Conservation (phyloP, 1,140 invertebrate species). For the Sarcophaga peregrina region DNA sequence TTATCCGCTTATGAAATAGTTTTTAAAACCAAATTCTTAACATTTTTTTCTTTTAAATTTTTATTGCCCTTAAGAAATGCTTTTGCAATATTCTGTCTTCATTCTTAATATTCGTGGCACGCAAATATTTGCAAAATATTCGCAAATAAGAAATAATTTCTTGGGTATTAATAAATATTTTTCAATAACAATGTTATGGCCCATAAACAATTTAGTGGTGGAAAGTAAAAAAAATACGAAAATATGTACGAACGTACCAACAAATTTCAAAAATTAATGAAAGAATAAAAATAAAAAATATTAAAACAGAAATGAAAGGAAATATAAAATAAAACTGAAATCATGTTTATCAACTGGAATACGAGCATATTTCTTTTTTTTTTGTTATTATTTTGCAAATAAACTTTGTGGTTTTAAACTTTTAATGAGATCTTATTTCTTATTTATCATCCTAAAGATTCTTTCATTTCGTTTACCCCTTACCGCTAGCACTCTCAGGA, state of each 20-base stretch:
- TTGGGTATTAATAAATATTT: slow-evolving; percentile 8
- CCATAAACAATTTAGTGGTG: slow-evolving; percentile 12
- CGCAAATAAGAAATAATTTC: neutral
- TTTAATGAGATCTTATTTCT: slow-evolving; percentile 46
- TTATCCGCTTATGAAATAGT: too few relatives aligned
- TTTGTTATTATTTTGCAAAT: slow-evolving; percentile 21
- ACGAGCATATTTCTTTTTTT: neutral
- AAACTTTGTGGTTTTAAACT: slow-evolving; percentile 47
- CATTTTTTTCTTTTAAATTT: too few relatives aligned
- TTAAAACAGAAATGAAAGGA: neutral
- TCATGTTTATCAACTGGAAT: slow-evolving; percentile 27
- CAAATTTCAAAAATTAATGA: neutral
- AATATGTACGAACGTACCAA: too few relatives aligned
- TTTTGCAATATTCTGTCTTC: neutral
- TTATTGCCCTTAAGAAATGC: neutral
- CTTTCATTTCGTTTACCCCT: neutral
- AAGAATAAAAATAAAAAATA: slow-evolving; percentile 16
- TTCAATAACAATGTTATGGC: neutral
- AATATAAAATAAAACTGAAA: neutral
- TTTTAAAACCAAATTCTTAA: too few relatives aligned
- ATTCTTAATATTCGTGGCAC: neutral
- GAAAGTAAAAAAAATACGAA: neutral
- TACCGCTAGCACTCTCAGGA: too few relatives aligned
- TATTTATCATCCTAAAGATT: slow-evolving; percentile 44
- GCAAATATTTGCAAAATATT: neutral